Evolutionary conservation across 2,888 invertebrate species (phyloP).

Genomic region (Monochamus alternatus): DNA sequence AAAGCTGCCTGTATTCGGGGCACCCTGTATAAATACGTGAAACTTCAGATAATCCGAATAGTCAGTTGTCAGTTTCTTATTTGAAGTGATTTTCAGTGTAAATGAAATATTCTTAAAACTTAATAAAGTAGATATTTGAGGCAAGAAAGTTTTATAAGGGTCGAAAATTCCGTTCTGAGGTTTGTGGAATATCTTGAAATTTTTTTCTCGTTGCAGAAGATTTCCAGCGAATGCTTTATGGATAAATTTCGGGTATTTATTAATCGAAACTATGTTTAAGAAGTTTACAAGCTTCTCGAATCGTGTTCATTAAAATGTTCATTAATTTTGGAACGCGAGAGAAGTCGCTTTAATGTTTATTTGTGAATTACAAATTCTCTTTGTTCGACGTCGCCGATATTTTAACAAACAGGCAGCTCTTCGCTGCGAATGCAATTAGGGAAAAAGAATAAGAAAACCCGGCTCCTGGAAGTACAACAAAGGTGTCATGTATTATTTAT

Average conservation of each 20-base stretch:
- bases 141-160: too few species aligned
- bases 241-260: slow-evolving; percentile 23
- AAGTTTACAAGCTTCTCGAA: slow-evolving; percentile 20
- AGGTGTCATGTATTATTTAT: background rate
- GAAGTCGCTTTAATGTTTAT: slow-evolving; percentile 8
- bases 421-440: background rate
- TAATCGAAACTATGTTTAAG: slow-evolving; percentile 27
- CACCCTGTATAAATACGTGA: too few species aligned
- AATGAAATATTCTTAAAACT: too few species aligned
- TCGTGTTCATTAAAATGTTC: slow-evolving; percentile 15
- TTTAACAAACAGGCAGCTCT: slow-evolving; percentile 5
- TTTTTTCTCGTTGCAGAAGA: background rate
- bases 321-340: slow-evolving; percentile 15
- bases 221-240: background rate
- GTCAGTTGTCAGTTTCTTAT: too few species aligned
- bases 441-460: slow-evolving; percentile 2
- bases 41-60: too few species aligned
- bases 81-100: too few species aligned
- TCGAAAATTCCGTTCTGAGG: too few species aligned
- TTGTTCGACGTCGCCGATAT: slow-evolving; percentile 7
- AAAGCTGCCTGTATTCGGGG: too few species aligned
- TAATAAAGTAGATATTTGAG: too few species aligned
- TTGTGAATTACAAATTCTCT: slow-evolving; percentile 7
- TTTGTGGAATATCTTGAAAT: background rate
- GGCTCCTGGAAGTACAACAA: background rate